These are phyloP conservation scores for Ashinkailepas kermadecensis DNA, from an alignment of 2,888 invertebrate species.

Conservation along the genomic window DNA sequence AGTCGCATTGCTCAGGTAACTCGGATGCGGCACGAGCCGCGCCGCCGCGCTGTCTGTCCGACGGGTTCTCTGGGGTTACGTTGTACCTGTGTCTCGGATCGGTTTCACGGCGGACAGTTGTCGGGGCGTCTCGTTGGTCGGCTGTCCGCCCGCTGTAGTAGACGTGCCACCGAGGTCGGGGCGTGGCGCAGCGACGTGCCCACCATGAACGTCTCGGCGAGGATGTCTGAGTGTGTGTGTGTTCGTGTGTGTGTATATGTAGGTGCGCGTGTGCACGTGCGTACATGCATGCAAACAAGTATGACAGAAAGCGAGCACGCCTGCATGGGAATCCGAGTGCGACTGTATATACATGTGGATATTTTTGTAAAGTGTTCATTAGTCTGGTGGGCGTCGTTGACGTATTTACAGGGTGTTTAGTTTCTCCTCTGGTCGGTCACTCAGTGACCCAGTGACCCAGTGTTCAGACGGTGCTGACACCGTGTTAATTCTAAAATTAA, in stretches of 20 bases:
- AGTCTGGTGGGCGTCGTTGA: not conserved
- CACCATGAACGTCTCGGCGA: no score
- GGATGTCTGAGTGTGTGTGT: no score
- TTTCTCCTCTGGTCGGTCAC: not conserved
- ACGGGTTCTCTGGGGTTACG: constrained; percentile 14
- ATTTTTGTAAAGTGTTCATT: constrained; percentile 19
- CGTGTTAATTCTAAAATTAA: constrained; percentile 18
- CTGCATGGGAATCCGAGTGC: no score
- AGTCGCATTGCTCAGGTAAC: constrained; percentile 18
- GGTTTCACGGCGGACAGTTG: not conserved
- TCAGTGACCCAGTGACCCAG: not conserved
- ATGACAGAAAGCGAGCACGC: no score
- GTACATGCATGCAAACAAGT: no score
- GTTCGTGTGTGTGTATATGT: no score
- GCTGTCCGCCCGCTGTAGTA: no score
- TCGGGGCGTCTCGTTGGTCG: no score
- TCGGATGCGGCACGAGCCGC: not conserved
- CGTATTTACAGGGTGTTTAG: constrained; percentile 21
- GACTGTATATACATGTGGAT: constrained; percentile 15
- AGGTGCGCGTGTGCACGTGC: no score
- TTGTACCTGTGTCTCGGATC: constrained; percentile 15
- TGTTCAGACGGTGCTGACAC: not conserved
- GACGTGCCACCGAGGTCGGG: no score
- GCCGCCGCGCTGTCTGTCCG: not conserved
- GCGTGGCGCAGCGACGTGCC: no score